Conservation (phyloP, 2,888 invertebrate genomes). For the Elegia similella region DNA sequence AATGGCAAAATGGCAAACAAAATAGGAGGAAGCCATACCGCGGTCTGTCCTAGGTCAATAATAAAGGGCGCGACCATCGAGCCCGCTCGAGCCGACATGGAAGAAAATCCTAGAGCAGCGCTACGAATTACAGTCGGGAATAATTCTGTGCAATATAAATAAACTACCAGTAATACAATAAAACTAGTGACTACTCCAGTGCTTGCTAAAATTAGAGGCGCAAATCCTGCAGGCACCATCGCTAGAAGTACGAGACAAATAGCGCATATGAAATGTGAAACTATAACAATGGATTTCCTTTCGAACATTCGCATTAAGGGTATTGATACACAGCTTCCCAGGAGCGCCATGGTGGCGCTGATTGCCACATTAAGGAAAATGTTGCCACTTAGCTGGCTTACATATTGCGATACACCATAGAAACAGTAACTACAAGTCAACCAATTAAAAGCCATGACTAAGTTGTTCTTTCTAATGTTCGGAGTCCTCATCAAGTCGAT, state of each 20-base stretch:
- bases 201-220: conserved; percentile 84
- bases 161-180: conserved; percentile 91
- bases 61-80: conserved; percentile 93
- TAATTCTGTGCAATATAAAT: conserved; percentile 92
- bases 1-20: conserved; percentile 86
- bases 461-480: conserved; percentile 85
- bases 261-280: conserved; percentile 83
- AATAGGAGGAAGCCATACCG: conserved; percentile 84
- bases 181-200: conserved; percentile 90
- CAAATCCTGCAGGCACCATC: conserved; percentile 63
- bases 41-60: conserved; percentile 77
- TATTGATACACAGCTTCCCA: conserved; percentile 83
- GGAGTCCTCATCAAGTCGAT: conserved; percentile 87
- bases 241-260: conserved; percentile 83
- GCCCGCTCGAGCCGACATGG: conserved; percentile 92
- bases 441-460: conserved; percentile 89
- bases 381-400: conserved; percentile 89
- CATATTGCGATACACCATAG: conserved; percentile 92
- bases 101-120: conserved; percentile 91
- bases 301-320: conserved; percentile 85
- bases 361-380: conserved; percentile 91
- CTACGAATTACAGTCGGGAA: conserved; percentile 95
- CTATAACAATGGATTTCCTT: conserved; percentile 83
- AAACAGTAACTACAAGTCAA: conserved; percentile 87
- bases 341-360: conserved; percentile 84